Conservation (phyloP, 1,140 invertebrate genomes). For the Solenopsis fugax region DNA sequence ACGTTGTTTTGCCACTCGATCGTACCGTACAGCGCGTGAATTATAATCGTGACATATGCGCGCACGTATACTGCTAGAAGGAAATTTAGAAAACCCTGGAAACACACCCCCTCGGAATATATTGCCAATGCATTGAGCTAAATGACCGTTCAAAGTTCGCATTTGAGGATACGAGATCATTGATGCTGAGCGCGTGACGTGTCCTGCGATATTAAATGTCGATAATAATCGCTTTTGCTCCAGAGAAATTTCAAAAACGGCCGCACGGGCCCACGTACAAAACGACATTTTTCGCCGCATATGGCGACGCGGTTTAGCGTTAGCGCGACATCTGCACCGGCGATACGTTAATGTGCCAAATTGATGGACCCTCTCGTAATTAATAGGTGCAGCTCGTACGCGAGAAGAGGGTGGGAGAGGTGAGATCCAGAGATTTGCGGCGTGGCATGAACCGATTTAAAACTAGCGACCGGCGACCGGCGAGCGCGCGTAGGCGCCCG, state of each 20-base stretch:
- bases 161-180: not conserved
- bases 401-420: slow-evolving; percentile 31
- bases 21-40: not conserved
- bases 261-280: slow-evolving; percentile 51
- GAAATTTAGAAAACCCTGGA: not conserved
- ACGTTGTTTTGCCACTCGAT: slow-evolving; percentile 37
- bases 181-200: not conserved
- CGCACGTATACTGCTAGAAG: not conserved
- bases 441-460: slow-evolving; percentile 82
- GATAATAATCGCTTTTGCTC: slow-evolving; percentile 53
- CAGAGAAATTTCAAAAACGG: slow-evolving; percentile 64
- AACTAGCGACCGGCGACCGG: slow-evolving; percentile 79
- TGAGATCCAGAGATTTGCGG: slow-evolving; percentile 69
- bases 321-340: slow-evolving; percentile 83
- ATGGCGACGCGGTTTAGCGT: slow-evolving; percentile 73
- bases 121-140: not conserved
- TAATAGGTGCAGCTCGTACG: slow-evolving; percentile 81
- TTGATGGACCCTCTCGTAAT: slow-evolving; percentile 86
- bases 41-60: slow-evolving; percentile 19
- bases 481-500: slow-evolving; percentile 75
- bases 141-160: slow-evolving; percentile 15
- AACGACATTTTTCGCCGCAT: slow-evolving; percentile 72
- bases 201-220: slow-evolving; percentile 15
- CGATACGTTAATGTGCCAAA: slow-evolving; percentile 86
- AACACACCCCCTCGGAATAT: not conserved